Evolutionary conservation across 1,140 invertebrate genomes (phyloP).

Genomic region (Drosophila biarmipes): DNA sequence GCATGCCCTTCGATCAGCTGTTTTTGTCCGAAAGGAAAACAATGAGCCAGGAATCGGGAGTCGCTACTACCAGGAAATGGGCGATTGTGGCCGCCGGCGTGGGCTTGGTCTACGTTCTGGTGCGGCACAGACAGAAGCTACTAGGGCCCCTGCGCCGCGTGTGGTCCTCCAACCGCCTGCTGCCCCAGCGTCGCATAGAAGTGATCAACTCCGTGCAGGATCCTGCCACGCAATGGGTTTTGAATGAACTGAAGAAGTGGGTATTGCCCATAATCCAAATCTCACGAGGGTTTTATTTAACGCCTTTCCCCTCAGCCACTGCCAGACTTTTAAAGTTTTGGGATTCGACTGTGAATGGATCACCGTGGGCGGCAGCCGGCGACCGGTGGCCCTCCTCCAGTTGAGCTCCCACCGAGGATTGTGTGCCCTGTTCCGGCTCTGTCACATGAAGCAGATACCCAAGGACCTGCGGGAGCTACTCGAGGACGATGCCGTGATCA

Average conservation of each 20-base stretch:
- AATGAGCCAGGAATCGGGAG: conserved; percentile 23
- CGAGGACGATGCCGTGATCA: conserved; percentile 86
- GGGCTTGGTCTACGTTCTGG: conserved; percentile 56
- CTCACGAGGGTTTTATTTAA: background rate
- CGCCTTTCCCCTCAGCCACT: conserved; percentile 54
- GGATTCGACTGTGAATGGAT: conserved; percentile 91
- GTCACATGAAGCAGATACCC: conserved; percentile 86
- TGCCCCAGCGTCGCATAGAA: conserved; percentile 49
- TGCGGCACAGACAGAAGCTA: conserved; percentile 46
- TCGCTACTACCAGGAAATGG: conserved; percentile 19
- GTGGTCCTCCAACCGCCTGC: background rate
- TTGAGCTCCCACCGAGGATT: conserved; percentile 87
- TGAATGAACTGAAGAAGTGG: conserved; percentile 60
- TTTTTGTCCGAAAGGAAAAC: conserved; percentile 8
- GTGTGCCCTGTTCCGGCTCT: conserved; percentile 88
- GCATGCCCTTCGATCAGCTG: conserved; percentile 1
- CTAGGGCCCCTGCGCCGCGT: conserved; percentile 20
- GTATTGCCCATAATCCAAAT: background rate
- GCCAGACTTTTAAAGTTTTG: conserved; percentile 84
- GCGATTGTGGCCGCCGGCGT: conserved; percentile 58
- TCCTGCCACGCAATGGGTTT: conserved; percentile 31
- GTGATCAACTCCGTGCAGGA: conserved; percentile 55
- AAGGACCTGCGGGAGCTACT: conserved; percentile 85
- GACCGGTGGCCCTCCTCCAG: conserved; percentile 88
- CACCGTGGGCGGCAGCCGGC: conserved; percentile 84